Conservation (phyloP, 2,797 vertebrate genomes). For the Xiphorhynchus erythropygius region DNA sequence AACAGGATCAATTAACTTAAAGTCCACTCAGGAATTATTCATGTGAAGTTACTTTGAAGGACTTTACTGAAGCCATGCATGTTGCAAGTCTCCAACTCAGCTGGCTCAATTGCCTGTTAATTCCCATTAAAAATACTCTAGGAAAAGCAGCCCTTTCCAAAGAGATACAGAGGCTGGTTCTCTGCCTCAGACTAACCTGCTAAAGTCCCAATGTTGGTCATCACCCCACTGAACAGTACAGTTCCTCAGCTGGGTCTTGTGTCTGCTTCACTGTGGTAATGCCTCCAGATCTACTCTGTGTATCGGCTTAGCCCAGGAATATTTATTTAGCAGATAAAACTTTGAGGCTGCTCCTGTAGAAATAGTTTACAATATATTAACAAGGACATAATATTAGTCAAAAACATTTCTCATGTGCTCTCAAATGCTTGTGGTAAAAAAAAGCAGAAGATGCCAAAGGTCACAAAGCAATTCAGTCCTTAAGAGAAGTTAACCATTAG, state of each 20-base stretch:
- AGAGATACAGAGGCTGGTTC: neutral
- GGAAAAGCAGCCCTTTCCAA: neutral
- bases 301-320: neutral
- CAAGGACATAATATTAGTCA: neutral
- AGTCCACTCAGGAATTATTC: neutral
- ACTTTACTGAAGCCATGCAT: constrained; percentile 16
- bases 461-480: neutral
- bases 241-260: neutral
- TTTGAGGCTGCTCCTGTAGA: neutral
- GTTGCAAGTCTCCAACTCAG: neutral
- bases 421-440: neutral
- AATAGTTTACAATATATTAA: constrained; percentile 10
- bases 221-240: neutral
- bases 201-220: neutral
- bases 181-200: neutral
- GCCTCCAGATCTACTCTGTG: neutral
- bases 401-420: constrained; percentile 5
- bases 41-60: neutral
- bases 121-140: neutral
- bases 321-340: constrained; percentile 40
- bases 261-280: neutral
- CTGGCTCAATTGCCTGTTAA: neutral
- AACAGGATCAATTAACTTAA: neutral
- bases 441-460: neutral
- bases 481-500: neutral